phyloP scores from a whole-genome alignment of 2,888 invertebrate species.

The Apotomis turbidana region DNA sequence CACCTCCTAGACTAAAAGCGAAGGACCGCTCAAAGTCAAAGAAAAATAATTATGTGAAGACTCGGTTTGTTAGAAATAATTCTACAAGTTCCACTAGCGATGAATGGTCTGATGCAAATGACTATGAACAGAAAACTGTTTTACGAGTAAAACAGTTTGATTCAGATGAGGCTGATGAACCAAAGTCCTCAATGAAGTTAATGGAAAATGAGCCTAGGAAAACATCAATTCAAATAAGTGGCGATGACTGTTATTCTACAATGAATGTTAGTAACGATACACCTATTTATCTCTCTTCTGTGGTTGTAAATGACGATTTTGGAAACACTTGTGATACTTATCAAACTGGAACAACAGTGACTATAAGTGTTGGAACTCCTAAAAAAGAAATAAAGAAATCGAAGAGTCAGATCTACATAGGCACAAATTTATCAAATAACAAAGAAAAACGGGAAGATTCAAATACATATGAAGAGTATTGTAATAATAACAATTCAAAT shows the following conservation, averaged over 20 bases:
- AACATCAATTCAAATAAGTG: slow-evolving; percentile 90
- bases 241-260: slow-evolving; percentile 89
- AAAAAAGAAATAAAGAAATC: slow-evolving; percentile 73
- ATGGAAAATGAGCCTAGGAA: slow-evolving; percentile 77
- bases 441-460: slow-evolving; percentile 57
- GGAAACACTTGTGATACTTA: slow-evolving; percentile 74
- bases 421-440: slow-evolving; percentile 66
- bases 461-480: slow-evolving; percentile 77
- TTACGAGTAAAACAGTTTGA: slow-evolving; percentile 76
- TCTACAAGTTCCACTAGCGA: slow-evolving; percentile 79
- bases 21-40: slow-evolving; percentile 71
- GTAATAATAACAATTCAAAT: slow-evolving; percentile 56
- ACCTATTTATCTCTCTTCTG: slow-evolving; percentile 89
- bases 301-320: slow-evolving; percentile 86
- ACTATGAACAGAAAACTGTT: slow-evolving; percentile 76
- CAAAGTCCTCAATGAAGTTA: slow-evolving; percentile 56
- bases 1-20: slow-evolving; percentile 74
- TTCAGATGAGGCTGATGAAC: slow-evolving; percentile 75
- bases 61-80: slow-evolving; percentile 76
- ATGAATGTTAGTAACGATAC: slow-evolving; percentile 88
- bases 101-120: slow-evolving; percentile 79
- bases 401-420: slow-evolving; percentile 81
- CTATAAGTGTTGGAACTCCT: slow-evolving; percentile 84
- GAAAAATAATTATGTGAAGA: slow-evolving; percentile 80
- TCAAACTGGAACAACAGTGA: slow-evolving; percentile 84